Base-by-base conservation (phyloP, 1,140 invertebrate genomes). In the Drosophila sp. region DNA sequence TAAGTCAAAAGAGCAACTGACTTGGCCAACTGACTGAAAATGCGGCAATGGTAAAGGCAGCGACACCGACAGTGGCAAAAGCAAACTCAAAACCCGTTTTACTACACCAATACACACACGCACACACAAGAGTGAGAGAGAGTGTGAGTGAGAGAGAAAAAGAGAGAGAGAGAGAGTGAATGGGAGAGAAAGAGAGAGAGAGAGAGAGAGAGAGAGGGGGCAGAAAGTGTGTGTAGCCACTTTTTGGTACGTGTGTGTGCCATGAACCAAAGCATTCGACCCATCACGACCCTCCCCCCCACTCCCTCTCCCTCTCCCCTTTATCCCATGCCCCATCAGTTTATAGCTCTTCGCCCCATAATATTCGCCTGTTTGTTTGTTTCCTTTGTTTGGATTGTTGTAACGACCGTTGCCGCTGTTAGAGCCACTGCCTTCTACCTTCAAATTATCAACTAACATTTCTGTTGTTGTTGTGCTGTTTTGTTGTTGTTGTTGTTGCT, bases 1-100 rank as follows among this genome's bases (percentile, higher is more conserved):
- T 86, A 89, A 86, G 82, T 76, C 82, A 86, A 86, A 86, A 86
- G 78, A 86, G 82, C 78, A 86, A 86, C 82, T 86, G 82, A 86
- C 78, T 86, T 86, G 82, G 75, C 82, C 82, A 86, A 86, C 82
- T 72, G 82, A 77, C 65, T 86, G 70, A 62, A 71, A 74, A 80
- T 69, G 81, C 69, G 74, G 65, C 76, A 66, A 56, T 54, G 73
- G 57, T 76, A 58, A 43, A 43, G 54, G 6, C 41, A 43, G 14
- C 16, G 32, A 7, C 62, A 61, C 25, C 56, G 53, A 32, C 51
- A 72, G 66, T 58, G 65, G 81, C 63, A 75, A 78, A 86, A 86
- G 78, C 74, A 70, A 78, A 87, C 81, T 87, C 75, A 86, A 87
- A 87, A 87, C 82, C 69, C 79, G 82, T 87, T 87, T 89, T 67